Base-by-base conservation (phyloP, 2,888 invertebrate genomes). In the Clivina fossor region DNA sequence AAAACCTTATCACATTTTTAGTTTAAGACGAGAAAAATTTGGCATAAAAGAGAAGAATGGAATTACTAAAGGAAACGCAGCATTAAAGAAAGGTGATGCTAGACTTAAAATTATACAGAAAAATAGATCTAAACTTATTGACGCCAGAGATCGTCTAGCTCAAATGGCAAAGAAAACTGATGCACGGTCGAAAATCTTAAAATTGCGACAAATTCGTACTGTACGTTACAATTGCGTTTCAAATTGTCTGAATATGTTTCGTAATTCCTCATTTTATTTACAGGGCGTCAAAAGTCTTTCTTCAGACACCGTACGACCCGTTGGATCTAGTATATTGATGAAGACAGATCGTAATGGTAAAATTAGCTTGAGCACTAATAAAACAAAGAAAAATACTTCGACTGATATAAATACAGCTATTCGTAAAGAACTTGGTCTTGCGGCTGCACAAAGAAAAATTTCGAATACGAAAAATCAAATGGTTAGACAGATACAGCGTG, bases 121-220 rank as follows among this genome's bases (percentile, higher is more conserved):
- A 66, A 89, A 89, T 68, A 80, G 90, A 43, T 81, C 79, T 41
- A 85, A 84, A 66, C 83, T 91, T 19, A 80, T 80, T 1, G 91
- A 92, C 77, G 91, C 91, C 1, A 77, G 91, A 57, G 91, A 92
- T 63, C 86, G 88, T 65, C 74, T 92, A 47, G 83, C 84, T 2
- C 84, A 88, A 72, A 82, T 86, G 63, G 87, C 88, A 0, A 86
- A 87, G 66, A 80, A 76, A 7, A 84, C 82, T 59, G 91, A 90
- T 76, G 89, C 90, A 4, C 79, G 90, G 37, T 74, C 83, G 44
- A 85, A 86, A 69, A 71, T 91, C 44, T 80, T 85, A 51, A 83
- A 84, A 66, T 73, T 88, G 41, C 76, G 85, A 59, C 77, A 78
- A 60, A 75, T 73, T 56, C 73, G 76, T 68, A 76, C 60, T 22